These are phyloP conservation scores for Drosophila rufa DNA, from an alignment of 1,140 invertebrate genomes.

Conservation along the genomic window DNA sequence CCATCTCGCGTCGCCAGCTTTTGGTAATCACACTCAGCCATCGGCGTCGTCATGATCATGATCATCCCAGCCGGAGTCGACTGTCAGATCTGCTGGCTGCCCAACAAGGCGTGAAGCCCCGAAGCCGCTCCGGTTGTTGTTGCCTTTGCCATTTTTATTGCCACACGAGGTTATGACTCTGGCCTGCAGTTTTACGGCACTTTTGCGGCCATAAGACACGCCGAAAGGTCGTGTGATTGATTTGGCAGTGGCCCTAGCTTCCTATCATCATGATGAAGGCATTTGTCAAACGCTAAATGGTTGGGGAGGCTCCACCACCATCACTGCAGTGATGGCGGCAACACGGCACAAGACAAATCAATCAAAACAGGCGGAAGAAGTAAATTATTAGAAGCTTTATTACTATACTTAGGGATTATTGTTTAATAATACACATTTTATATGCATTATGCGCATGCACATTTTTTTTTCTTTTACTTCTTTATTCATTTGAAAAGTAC, in stretches of 20 bases:
- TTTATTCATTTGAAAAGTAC: neutral
- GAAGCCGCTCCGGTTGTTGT: conserved; percentile 53
- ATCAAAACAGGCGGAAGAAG: conserved; percentile 1
- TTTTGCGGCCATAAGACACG: conserved; percentile 29
- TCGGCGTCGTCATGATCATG: conserved; percentile 34
- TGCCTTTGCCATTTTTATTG: conserved; percentile 25
- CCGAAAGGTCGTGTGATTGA: conserved; percentile 34
- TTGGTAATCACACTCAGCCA: conserved; percentile 59
- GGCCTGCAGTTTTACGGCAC: conserved; percentile 20
- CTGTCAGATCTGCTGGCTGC: conserved; percentile 51
- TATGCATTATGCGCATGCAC: too few species aligned
- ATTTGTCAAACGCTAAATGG: conserved; percentile 30
- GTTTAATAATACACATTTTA: neutral
- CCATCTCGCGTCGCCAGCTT: conserved; percentile 46
- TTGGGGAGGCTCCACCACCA: conserved; percentile 6
- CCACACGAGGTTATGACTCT: conserved; percentile 40
- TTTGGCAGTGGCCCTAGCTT: conserved; percentile 34
- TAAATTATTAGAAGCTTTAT: neutral
- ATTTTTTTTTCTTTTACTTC: neutral
- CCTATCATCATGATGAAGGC: conserved; percentile 30
- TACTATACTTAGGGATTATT: neutral
- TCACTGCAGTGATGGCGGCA: neutral
- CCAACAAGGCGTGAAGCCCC: conserved; percentile 81
- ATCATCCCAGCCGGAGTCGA: conserved; percentile 21
- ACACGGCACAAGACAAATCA: neutral